These are phyloP conservation scores for Tretioscincus oriximinensis DNA, from an alignment of 2,113 vertebrate genomes.

Conservation along the genomic window DNA sequence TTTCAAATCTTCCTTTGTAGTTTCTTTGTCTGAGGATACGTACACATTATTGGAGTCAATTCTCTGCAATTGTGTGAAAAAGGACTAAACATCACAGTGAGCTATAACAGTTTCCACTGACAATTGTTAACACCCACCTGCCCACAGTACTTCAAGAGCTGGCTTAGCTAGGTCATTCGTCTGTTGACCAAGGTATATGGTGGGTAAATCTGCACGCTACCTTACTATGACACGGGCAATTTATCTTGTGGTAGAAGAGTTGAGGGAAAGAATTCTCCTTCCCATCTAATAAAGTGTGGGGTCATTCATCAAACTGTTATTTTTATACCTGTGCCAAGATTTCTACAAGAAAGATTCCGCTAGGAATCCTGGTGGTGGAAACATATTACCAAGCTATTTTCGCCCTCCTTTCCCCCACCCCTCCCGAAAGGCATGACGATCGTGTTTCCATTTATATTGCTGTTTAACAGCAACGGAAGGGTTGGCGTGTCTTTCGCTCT, in stretches of 20 bases:
- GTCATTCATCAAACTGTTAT: constrained; percentile 73
- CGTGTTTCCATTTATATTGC: neutral
- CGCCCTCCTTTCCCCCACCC: no score
- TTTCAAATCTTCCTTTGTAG: no score
- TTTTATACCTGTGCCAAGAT: constrained; percentile 62
- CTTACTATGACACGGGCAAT: constrained; percentile 65
- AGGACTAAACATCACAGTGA: no score
- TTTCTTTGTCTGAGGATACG: no score
- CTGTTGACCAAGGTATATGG: constrained; percentile 45
- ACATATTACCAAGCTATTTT: constrained; percentile 15
- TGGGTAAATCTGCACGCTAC: constrained; percentile 56
- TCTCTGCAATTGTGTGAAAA: neutral
- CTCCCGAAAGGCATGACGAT: constrained; percentile 23
- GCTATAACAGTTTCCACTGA: neutral
- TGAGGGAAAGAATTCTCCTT: constrained; percentile 54
- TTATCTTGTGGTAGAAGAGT: constrained; percentile 58
- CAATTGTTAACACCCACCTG: neutral
- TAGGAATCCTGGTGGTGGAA: constrained; percentile 17
- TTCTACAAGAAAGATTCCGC: neutral
- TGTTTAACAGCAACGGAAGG: neutral
- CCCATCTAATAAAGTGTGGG: constrained; percentile 52
- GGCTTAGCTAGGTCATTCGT: neutral
- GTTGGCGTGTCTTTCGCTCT: neutral
- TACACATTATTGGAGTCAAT: no score
- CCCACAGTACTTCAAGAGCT: constrained; percentile 28